phyloP scores from a whole-genome alignment of 1,140 invertebrate genomes.

The Pseudoatta argentina region DNA sequence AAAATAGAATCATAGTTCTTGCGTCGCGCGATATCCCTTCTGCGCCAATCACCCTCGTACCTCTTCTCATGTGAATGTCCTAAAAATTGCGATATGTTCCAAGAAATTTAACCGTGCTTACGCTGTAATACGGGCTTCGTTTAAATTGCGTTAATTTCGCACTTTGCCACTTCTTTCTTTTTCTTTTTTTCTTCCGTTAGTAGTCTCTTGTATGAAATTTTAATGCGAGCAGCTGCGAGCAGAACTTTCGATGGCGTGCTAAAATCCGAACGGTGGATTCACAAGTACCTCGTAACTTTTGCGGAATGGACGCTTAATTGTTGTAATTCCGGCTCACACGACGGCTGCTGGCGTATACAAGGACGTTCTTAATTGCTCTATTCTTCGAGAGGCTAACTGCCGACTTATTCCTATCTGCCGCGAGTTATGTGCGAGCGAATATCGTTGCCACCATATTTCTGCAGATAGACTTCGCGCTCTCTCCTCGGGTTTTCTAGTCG shows the following conservation, averaged over 20 bases:
- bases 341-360: slow-evolving; percentile 66
- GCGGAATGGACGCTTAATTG: slow-evolving; percentile 69
- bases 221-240: slow-evolving; percentile 36
- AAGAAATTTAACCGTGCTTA: not conserved
- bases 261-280: slow-evolving; percentile 40
- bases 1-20: slow-evolving; percentile 14
- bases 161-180: not conserved
- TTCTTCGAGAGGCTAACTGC: slow-evolving; percentile 74
- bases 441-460: slow-evolving; percentile 74
- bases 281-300: slow-evolving; percentile 54
- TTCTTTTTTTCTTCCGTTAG: not conserved
- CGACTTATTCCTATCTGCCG: slow-evolving; percentile 67
- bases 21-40: not conserved
- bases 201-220: slow-evolving; percentile 3
- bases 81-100: slow-evolving; percentile 1
- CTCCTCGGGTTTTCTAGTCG: slow-evolving; percentile 28
- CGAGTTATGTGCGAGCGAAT: slow-evolving; percentile 73
- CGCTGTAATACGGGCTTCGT: not conserved
- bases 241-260: slow-evolving; percentile 11
- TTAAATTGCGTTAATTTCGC: slow-evolving; percentile 21
- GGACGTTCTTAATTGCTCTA: slow-evolving; percentile 77
- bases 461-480: slow-evolving; percentile 31
- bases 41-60: not conserved
- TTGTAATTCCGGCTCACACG: slow-evolving; percentile 59
- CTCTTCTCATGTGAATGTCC: not conserved